phyloP scores from a whole-genome alignment of 2,113 vertebrate species.

The Mirza zaza region DNA sequence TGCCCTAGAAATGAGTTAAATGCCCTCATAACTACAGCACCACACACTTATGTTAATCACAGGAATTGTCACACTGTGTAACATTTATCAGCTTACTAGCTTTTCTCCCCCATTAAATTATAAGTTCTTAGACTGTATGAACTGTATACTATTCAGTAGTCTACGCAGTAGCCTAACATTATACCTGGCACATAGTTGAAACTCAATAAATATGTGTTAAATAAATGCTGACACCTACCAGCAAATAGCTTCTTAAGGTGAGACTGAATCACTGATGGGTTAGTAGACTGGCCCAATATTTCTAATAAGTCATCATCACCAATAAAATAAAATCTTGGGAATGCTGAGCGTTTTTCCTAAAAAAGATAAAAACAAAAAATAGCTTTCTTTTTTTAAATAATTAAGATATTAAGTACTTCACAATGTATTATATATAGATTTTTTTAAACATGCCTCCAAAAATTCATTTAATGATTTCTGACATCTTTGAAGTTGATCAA shows the following conservation, averaged over 20 bases:
- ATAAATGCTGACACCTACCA: constrained; percentile 83
- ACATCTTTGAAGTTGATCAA: constrained; percentile 98
- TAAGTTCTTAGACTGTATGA: background rate
- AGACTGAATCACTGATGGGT: constrained; percentile 94
- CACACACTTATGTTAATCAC: background rate
- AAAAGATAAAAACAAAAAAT: constrained; percentile 57
- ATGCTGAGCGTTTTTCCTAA: constrained; percentile 97
- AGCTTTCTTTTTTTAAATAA: constrained; percentile 28
- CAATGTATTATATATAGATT: background rate
- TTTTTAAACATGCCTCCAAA: constrained; percentile 89
- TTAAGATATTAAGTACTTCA: background rate
- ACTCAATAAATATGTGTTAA: background rate
- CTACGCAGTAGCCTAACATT: background rate
- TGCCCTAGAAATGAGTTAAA: background rate
- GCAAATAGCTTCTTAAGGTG: constrained; percentile 98
- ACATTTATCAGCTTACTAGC: background rate
- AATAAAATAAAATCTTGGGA: constrained; percentile 98
- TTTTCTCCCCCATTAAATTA: background rate
- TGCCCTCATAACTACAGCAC: background rate
- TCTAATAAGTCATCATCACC: constrained; percentile 98
- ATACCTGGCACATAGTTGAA: background rate
- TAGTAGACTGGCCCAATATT: constrained; percentile 96
- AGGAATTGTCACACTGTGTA: background rate
- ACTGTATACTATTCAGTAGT: background rate
- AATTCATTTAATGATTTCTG: constrained; percentile 98